Percentiles rank a stretch among this genome's conserved stretches.
Evolutionary conservation across 2,888 invertebrate species (phyloP).

Genomic region (Pristionchus arcanus): DNA sequence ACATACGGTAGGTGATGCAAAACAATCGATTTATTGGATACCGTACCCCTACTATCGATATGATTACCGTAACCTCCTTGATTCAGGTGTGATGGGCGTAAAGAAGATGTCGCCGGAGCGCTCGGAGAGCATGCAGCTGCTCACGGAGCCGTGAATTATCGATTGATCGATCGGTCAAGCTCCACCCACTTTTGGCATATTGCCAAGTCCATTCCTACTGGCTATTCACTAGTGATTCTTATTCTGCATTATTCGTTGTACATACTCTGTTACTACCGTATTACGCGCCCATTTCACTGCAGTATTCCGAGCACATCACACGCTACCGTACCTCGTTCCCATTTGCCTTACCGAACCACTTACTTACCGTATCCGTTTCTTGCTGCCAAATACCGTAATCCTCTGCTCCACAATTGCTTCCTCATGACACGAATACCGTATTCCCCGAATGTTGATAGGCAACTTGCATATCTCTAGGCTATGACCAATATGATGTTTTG

Average conservation of each 20-base stretch:
- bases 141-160: conserved; percentile 12
- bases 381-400: conserved; percentile 22
- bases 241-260: conserved; percentile 22
- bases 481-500: not conserved
- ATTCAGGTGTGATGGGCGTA: not conserved
- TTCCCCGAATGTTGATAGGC: conserved; percentile 13
- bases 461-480: conserved; percentile 11
- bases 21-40: not conserved
- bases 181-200: conserved; percentile 29
- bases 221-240: conserved; percentile 10
- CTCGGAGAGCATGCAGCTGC: conserved; percentile 49
- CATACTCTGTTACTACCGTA: not conserved
- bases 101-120: not conserved
- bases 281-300: not conserved
- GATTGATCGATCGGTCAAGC: conserved; percentile 5
- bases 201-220: not conserved
- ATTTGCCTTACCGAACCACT: not conserved
- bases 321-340: not conserved
- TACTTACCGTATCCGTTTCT: conserved; percentile 17
- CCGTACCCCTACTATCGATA: not conserved
- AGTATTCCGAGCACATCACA: conserved; percentile 37
- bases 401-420: not conserved
- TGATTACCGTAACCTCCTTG: not conserved
- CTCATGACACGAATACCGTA: conserved; percentile 17
- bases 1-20: not conserved